Evolutionary conservation across 2,888 invertebrate genomes (phyloP), one percentile per base, ranked within the genome.

Genomic region (Podotricha telesiphe): DNA sequence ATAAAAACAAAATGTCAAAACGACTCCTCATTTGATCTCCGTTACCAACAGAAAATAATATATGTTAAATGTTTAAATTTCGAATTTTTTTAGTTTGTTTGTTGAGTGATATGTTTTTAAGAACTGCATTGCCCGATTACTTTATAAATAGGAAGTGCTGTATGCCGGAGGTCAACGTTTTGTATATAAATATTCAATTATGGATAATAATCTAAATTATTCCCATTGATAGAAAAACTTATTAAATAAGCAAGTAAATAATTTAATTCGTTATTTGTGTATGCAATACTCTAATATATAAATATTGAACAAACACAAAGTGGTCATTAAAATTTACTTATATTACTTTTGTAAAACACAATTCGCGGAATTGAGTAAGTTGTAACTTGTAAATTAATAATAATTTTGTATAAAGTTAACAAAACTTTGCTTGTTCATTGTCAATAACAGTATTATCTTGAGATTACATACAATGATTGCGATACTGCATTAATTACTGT

Each of bases 401-500:
- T 72, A 72, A 72, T 63, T 72, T 66, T 51, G 65, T 64, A 50
- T 65, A 70, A 72, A 72, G 58, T 62, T 45, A 66, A 72, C 66
- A 45, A 37, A 69, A 70, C 53, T 53, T 63, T 55, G 17, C n/a
- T 67, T 50, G 65, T 64, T 61, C 45, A 48, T 67, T 73, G 69
- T 68, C 67, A 65, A 42, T 56, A 70, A 11, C 53, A 62, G n/a
- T 17, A 15, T 11, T 37, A 62, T 62, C 62, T 61, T 13, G 61
- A 47, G 28, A 48, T 61, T 61, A 47, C 61, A 61, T 28, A 55
- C 58, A 66, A 69, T 68, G 66, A 69, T 71, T 70, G 74, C 73
- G 74, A 78, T 78, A 75, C 69, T 73, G 73, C 74, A 77, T 83
- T 83, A 82, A 84, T 85, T 86, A 85, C 81, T 74, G 71, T 76